Base-by-base conservation (phyloP, 2,113 vertebrate species). In the Dryoscopus gambensis region DNA sequence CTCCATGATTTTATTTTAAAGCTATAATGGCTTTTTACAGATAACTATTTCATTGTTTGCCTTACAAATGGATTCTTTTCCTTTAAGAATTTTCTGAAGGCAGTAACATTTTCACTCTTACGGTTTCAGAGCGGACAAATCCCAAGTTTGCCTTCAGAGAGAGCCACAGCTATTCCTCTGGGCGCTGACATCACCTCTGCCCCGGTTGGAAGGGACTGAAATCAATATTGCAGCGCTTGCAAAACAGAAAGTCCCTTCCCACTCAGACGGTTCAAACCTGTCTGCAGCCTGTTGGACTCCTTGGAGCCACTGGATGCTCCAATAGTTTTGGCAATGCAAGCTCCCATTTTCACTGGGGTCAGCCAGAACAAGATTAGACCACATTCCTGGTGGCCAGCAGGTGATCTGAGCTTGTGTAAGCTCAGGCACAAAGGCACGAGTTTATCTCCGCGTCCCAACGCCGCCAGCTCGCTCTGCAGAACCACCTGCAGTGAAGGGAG, bases 171-270 rank as follows among this genome's bases (percentile, higher is more conserved):
- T 33, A 3, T 22, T 81, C 55, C 91, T 94, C 44, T 71, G 84
- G 84, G 77, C 5, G 1, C 59, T 89, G 91, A 15, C 73, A 63
- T 25, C 37, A 47, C 60, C 74, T 37, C 37, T 5, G 33, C 82
- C 82, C 64, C 87, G 91, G 56, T n/a, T 80, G 89, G 25, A 13
- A 60, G 64, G 37, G 21, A 65, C 89, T 69, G 95, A 91, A 95
- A 94, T 73, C 77, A 39, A 31, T 17, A 31, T 19, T 63, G 60
- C 69, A 91, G 89, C 47, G 47, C 69, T 96, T 95, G 91, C 53
- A 92, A 87, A 94, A 97, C 80, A 95, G 23, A 63, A 71, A 96
- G 49, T 82, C 53, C 37, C 84, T 89, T 89, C 91, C 91, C 91
- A 92, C 87, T 76, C 91, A 71, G 46, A 86, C 0, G 3, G 56